Conservation (phyloP, 2,797 vertebrate genomes). For the Rhinella marina region DNA sequence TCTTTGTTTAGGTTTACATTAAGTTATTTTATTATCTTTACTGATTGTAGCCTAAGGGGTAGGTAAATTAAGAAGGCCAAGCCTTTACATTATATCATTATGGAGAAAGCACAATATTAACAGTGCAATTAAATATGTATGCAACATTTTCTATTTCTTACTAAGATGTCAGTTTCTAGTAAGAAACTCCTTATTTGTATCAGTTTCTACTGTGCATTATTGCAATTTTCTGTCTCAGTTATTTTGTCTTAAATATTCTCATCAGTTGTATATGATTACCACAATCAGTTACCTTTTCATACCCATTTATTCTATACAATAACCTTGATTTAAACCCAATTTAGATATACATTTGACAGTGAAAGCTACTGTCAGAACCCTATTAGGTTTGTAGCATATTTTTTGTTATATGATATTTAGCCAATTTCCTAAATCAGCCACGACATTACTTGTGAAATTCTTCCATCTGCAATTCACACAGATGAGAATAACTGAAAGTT, state of each 20-base stretch:
- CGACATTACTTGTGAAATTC: not conserved
- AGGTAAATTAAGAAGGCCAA: slow-evolving; percentile 8
- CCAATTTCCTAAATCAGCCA: not conserved
- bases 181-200: not conserved
- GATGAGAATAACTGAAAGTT: not conserved
- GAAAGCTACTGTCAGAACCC: not conserved
- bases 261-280: not conserved
- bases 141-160: not conserved
- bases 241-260: not conserved
- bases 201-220: not conserved
- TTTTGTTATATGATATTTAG: not conserved
- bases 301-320: not conserved
- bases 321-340: not conserved
- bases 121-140: not conserved
- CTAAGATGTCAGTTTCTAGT: not conserved
- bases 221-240: not conserved
- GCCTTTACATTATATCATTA: slow-evolving; percentile 10
- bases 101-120: not conserved
- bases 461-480: not conserved
- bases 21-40: slow-evolving; percentile 40
- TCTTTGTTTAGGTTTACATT: slow-evolving; percentile 35
- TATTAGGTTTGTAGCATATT: not conserved
- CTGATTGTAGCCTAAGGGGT: slow-evolving; percentile 6
- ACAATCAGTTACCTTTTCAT: not conserved
- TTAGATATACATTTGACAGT: not conserved